Conservation (phyloP, 2,113 vertebrate species). For the Balaeniceps rex region DNA sequence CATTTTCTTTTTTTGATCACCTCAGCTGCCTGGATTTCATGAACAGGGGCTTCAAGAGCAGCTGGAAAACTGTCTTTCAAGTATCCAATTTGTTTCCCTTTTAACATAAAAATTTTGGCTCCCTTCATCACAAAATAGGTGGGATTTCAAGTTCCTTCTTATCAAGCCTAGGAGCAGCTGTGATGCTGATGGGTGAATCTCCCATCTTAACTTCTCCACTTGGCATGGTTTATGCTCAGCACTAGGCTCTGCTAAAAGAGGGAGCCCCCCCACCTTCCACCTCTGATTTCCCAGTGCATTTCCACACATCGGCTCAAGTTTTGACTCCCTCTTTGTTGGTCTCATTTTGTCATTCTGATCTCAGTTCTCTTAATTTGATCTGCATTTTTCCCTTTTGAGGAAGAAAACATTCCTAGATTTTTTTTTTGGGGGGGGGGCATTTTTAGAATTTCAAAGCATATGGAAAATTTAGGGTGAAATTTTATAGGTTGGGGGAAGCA, state of each 20-base stretch:
- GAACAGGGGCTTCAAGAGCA: not conserved
- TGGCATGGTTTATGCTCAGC: not conserved
- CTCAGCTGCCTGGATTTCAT: not conserved
- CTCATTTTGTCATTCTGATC: not conserved
- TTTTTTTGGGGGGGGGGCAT: not conserved
- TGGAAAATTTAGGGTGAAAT: not conserved
- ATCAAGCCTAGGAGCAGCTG: not conserved
- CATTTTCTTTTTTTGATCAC: not conserved
- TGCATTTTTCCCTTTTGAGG: not conserved
- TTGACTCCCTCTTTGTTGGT: not conserved
- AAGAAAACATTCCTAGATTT: not conserved
- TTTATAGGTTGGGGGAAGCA: not conserved
- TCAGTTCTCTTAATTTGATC: not conserved
- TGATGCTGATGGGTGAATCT: not conserved
- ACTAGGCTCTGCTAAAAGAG: not conserved
- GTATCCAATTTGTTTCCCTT: not conserved
- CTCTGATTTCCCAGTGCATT: not conserved
- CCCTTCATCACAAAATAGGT: not conserved
- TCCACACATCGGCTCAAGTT: accelerated
- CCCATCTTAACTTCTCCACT: not conserved
- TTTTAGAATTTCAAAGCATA: not conserved
- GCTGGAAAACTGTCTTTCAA: not conserved
- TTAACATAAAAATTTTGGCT: not conserved
- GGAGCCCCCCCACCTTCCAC: not conserved
- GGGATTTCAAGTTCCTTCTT: not conserved